A percentile compares a stretch with the other conserved stretches of the same genome.
Evolutionary conservation across 2,113 vertebrate genomes (phyloP).

Genomic region (Anser cygnoides): DNA sequence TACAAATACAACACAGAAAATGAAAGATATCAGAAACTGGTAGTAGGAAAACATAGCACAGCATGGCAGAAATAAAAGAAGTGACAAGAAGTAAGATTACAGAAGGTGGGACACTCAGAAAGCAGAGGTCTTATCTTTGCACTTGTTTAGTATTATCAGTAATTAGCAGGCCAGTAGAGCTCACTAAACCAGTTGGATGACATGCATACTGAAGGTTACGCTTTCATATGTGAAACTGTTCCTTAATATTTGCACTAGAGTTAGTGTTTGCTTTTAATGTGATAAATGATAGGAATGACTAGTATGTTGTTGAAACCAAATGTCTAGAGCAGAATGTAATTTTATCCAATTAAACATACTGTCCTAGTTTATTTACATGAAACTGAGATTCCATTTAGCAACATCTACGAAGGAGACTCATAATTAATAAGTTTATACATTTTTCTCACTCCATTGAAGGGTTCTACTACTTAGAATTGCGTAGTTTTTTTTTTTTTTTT

Average conservation of each 20-base stretch:
- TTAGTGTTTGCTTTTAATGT: conserved; percentile 19
- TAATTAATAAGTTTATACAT: background rate
- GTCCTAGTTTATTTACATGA: background rate
- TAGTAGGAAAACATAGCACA: background rate
- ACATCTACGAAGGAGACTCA: background rate
- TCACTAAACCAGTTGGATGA: conserved; percentile 56
- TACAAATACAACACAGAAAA: background rate
- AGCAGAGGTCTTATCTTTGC: background rate
- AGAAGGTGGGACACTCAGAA: background rate
- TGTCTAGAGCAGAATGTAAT: background rate
- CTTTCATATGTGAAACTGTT: conserved; percentile 5
- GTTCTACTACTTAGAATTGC: background rate
- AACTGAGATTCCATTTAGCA: background rate
- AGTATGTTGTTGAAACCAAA: background rate
- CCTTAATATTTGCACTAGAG: conserved; percentile 9
- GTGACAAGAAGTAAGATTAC: background rate
- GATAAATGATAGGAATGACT: background rate
- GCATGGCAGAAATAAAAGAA: background rate
- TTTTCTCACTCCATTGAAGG: background rate
- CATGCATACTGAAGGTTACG: background rate
- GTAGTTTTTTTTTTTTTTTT: background rate
- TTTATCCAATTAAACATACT: background rate
- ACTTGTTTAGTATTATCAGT: background rate
- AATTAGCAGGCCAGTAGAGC: background rate
- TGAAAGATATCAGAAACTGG: background rate